A percentile compares a stretch with the other conserved stretches of the same genome.
These are phyloP conservation scores for Drosophila paulistorum DNA, from an alignment of 1,140 invertebrate genomes.

Conservation along the genomic window DNA sequence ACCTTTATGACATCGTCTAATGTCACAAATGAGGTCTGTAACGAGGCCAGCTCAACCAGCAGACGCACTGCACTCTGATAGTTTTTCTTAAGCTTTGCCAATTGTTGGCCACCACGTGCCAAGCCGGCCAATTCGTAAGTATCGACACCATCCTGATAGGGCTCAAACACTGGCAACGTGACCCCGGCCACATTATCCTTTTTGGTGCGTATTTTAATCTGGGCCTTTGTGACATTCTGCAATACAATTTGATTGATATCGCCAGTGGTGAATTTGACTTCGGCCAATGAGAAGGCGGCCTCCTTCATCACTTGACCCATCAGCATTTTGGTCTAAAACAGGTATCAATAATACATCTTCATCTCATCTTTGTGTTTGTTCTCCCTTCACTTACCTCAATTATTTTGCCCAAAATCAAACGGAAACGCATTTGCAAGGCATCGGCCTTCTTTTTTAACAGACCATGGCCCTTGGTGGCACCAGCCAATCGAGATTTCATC, in stretches of 20 bases:
- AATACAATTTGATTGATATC: conserved; percentile 99
- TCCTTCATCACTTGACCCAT: conserved; percentile 99
- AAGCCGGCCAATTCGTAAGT: conserved; percentile 96
- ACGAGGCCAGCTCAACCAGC: conserved; percentile 95
- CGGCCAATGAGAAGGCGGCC: conserved; percentile 98
- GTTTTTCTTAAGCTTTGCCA: conserved; percentile 97
- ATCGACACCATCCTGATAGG: conserved; percentile 97
- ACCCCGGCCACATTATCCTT: conserved; percentile 99
- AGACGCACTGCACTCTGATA: conserved; percentile 96
- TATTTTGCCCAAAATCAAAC: conserved; percentile 98
- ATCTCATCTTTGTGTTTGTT: background rate
- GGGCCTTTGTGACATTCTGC: conserved; percentile 99
- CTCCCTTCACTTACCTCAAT: conserved; percentile 90
- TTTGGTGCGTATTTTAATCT: conserved; percentile 98
- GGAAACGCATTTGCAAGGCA: conserved; percentile 98
- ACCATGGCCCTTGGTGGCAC: conserved; percentile 99
- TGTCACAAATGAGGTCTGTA: conserved; percentile 98
- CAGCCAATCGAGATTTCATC: conserved; percentile 94
- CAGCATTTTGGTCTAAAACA: conserved; percentile 91
- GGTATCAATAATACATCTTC: conserved; percentile 86
- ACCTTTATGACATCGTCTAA: conserved; percentile 99
- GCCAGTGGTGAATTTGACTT: conserved; percentile 99
- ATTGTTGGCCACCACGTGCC: conserved; percentile 96
- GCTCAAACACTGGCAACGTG: conserved; percentile 96
- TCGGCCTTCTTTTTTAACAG: conserved; percentile 99